A percentile compares a stretch with the other conserved stretches of the same genome.
These are phyloP conservation scores for Folsomia manolachei DNA, from an alignment of 2,888 invertebrate genomes.

Conservation along the genomic window DNA sequence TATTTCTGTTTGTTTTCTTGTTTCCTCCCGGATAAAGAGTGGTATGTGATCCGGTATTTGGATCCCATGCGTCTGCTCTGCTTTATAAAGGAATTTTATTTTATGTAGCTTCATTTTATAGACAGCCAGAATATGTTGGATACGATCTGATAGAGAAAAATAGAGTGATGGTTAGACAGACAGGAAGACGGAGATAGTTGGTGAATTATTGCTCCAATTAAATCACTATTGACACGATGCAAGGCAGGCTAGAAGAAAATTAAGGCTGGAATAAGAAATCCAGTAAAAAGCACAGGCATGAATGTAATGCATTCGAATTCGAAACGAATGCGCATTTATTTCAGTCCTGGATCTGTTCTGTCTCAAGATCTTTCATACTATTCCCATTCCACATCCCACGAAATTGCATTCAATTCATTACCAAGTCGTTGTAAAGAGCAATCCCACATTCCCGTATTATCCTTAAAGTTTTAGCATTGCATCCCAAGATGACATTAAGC, in stretches of 20 bases:
- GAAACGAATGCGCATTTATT: too few species aligned
- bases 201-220: conserved; percentile 48
- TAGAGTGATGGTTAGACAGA: not conserved
- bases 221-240: conserved; percentile 44
- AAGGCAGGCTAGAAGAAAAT: not conserved
- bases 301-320: too few species aligned
- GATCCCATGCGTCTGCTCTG: not conserved
- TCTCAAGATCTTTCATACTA: too few species aligned
- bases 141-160: not conserved
- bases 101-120: not conserved
- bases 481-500: not conserved
- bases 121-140: too few species aligned
- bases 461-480: too few species aligned
- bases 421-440: not conserved
- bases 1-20: not conserved
- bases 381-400: too few species aligned
- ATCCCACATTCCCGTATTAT: not conserved
- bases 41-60: conserved; percentile 4
- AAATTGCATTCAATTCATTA: not conserved
- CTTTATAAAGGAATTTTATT: not conserved
- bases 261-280: too few species aligned
- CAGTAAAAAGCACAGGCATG: too few species aligned
- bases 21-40: not conserved
- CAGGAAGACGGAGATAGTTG: not conserved
- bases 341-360: not conserved